Evolutionary conservation across 2,797 vertebrate species (phyloP).

Genomic region (Ctenopoma multispine): DNA sequence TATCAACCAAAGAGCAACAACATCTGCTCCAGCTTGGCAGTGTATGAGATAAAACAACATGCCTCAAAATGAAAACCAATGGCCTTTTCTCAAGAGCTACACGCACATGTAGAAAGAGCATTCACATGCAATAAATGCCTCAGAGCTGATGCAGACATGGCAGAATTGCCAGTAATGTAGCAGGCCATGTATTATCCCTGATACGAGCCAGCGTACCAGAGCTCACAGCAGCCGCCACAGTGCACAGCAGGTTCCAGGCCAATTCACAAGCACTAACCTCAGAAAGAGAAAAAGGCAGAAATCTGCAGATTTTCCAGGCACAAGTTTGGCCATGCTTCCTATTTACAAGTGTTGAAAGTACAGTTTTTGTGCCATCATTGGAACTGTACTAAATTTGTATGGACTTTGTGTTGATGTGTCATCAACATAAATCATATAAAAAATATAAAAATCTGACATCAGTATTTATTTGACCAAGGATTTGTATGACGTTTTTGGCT

Average conservation of each 20-base stretch:
- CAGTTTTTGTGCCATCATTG: conserved; percentile 34
- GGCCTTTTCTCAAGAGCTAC: conserved; percentile 30
- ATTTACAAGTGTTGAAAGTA: conserved; percentile 18
- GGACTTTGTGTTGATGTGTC: conserved; percentile 36
- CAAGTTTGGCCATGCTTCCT: conserved; percentile 26
- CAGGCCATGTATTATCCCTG: conserved; percentile 34
- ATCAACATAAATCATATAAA: too few relatives aligned
- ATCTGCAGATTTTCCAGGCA: conserved; percentile 46
- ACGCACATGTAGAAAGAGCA: conserved; percentile 25
- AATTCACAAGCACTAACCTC: conserved; percentile 40
- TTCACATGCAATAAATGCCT: conserved; percentile 7
- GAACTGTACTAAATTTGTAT: conserved; percentile 28
- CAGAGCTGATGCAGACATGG: conserved; percentile 30
- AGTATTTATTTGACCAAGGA: conserved; percentile 41
- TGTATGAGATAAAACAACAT: conserved; percentile 37
- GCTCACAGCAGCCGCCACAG: conserved; percentile 47
- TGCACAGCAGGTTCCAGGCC: conserved; percentile 32
- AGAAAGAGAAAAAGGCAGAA: conserved; percentile 48
- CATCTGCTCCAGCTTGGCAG: conserved; percentile 66
- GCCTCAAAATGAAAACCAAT: conserved; percentile 36
- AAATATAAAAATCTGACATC: conserved; percentile 59
- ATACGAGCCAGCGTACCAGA: conserved; percentile 25
- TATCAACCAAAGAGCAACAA: conserved; percentile 60
- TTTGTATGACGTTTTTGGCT: conserved; percentile 40
- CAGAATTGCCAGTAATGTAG: conserved; percentile 12